These are phyloP conservation scores for Meiosimyza platycephala DNA, from an alignment of 2,888 invertebrate genomes.

Conservation along the genomic window DNA sequence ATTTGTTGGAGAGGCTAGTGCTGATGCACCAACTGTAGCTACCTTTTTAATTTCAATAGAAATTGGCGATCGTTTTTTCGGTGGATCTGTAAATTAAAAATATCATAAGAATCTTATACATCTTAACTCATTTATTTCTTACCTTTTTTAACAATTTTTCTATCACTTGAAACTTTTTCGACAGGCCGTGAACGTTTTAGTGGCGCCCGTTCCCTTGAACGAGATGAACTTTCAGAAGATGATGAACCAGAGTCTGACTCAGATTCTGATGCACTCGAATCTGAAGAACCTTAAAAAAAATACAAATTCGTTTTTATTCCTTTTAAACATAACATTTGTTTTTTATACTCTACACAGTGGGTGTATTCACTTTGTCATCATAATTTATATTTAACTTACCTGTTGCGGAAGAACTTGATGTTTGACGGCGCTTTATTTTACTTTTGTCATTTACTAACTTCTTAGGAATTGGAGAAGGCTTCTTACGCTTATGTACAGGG, in stretches of 20 bases:
- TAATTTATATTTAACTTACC: conserved; percentile 50
- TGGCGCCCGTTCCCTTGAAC: conserved; percentile 58
- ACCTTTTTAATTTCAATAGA: conserved; percentile 66
- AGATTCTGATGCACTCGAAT: conserved; percentile 63
- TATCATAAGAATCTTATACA: neutral
- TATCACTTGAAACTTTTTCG: conserved; percentile 57
- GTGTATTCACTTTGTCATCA: no score
- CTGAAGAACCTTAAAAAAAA: conserved; percentile 55
- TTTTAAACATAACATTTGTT: no score
- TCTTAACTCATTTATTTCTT: conserved; percentile 32
- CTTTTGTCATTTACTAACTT: conserved; percentile 51
- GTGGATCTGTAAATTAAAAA: conserved; percentile 51
- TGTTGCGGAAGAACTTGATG: conserved; percentile 65
- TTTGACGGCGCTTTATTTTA: conserved; percentile 57
- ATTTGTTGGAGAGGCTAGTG: conserved; percentile 58
- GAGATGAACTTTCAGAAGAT: conserved; percentile 64
- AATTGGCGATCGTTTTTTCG: conserved; percentile 66
- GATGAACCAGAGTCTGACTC: conserved; percentile 66
- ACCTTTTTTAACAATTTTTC: conserved; percentile 64
- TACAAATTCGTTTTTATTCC: neutral
- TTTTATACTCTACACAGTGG: no score
- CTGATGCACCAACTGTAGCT: conserved; percentile 61
- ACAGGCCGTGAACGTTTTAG: conserved; percentile 58
- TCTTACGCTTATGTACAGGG: conserved; percentile 61
- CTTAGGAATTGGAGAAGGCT: conserved; percentile 56